Percentiles rank a stretch among this genome's conserved stretches.
Evolutionary conservation across 1,140 invertebrate species (phyloP).

Genomic region (Aphidius gifuensis): DNA sequence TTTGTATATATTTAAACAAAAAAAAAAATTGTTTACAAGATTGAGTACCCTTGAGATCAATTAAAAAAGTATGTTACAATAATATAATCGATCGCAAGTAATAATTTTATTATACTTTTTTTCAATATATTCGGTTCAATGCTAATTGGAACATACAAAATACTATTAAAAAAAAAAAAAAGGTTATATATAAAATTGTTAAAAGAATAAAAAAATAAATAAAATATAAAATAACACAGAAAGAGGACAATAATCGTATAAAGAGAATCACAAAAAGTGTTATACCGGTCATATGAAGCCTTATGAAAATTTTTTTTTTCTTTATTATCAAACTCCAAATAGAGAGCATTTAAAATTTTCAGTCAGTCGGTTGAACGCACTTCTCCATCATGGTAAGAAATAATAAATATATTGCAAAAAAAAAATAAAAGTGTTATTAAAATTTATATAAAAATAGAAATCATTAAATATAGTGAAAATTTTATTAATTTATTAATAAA

Average conservation of each 20-base stretch:
- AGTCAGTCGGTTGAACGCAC: conserved; percentile 11
- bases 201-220: too few species aligned
- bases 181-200: too few species aligned
- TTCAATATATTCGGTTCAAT: too few species aligned
- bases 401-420: neutral
- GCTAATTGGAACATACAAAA: too few species aligned
- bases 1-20: too few species aligned
- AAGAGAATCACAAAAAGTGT: conserved; percentile 56
- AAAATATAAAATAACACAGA: conserved; percentile 19
- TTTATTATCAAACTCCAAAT: conserved; percentile 31
- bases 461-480: neutral
- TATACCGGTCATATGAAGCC: conserved; percentile 44
- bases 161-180: too few species aligned
- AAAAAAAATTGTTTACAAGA: too few species aligned
- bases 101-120: too few species aligned
- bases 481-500: neutral
- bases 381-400: neutral
- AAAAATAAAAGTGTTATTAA: neutral
- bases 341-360: neutral
- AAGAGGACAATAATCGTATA: conserved; percentile 50
- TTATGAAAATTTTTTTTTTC: conserved; percentile 31
- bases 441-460: neutral
- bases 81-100: too few species aligned
- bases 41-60: too few species aligned
- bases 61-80: too few species aligned